A percentile compares a stretch with the other conserved stretches of the same genome.
These are phyloP conservation scores for Sandelia bainsii DNA, from an alignment of 2,797 vertebrate species.

Conservation along the genomic window DNA sequence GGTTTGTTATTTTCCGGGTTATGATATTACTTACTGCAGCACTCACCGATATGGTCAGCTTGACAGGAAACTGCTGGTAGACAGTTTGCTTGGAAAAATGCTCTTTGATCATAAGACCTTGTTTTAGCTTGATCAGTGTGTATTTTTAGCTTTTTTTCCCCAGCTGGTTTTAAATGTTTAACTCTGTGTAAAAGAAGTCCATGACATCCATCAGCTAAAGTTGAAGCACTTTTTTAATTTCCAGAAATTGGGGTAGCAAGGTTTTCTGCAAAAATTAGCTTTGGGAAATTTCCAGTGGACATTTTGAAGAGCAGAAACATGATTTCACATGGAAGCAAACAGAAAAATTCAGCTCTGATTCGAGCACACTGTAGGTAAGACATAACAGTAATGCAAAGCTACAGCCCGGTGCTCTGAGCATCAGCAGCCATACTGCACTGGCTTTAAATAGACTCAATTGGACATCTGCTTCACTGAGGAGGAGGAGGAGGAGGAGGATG, in stretches of 20 bases:
- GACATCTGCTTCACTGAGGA: slow-evolving; percentile 80
- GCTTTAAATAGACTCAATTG: slow-evolving; percentile 80
- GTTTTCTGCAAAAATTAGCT: not conserved
- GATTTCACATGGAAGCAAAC: not conserved
- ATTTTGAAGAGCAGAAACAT: not conserved
- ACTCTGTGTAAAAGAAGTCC: not conserved
- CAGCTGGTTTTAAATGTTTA: not conserved
- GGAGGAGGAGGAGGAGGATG: slow-evolving; percentile 64
- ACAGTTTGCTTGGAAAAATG: not conserved
- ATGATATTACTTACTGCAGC: slow-evolving; percentile 26
- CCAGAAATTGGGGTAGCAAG: not conserved
- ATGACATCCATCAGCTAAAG: not conserved
- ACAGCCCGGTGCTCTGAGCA: slow-evolving; percentile 60
- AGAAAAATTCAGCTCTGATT: not conserved
- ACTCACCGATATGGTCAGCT: slow-evolving; percentile 13
- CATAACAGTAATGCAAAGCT: slow-evolving; percentile 59
- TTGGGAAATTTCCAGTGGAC: slow-evolving; percentile 2
- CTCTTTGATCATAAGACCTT: not conserved
- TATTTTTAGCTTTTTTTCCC: not conserved
- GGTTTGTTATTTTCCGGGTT: slow-evolving; percentile 41
- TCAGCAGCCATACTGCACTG: slow-evolving; percentile 55
- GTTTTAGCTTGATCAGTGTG: not conserved
- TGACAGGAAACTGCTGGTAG: slow-evolving; percentile 40
- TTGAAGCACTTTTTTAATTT: not conserved
- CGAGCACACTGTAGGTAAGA: slow-evolving; percentile 33